Base-by-base conservation (phyloP, 2,113 vertebrate genomes). In the Sander lucioperca region DNA sequence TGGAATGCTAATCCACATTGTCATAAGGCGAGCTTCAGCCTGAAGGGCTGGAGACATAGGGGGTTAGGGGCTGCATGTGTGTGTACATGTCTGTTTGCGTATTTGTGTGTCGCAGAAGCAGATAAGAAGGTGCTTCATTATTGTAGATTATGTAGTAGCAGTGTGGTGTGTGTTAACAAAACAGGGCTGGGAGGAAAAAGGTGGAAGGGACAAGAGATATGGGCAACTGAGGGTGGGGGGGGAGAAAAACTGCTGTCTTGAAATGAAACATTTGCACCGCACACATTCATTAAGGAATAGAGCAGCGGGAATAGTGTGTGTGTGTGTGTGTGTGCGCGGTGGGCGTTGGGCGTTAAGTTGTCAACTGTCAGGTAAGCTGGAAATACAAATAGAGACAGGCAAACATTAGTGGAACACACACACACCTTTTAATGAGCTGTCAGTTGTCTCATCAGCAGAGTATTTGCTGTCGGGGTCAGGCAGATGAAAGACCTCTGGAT, bases 1-100 rank as follows among this genome's bases (percentile, higher is more conserved):
- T 84, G 92, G 92, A 94, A 94, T 94, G 92, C 93, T 91, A 93
- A 93, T 94, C 93, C 88, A 92, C 90, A 81, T 87, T 87, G 91
- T 92, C 89, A 91, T 81, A 84, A 76, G 83, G 83, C 85, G 74
- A 88, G 86, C 70, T 84, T 87, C 70, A 75, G 84, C 61, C 64
- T 80, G 86, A 88, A 72, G 78, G 82, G 54, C 56, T 62, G 50
- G 75, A 82, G 84, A 89, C 79, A 21, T 76, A 3, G 67, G 39
- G 82, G 87, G 76, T 67, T 74, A 77, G 45, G 56, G 62, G 68
- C 67, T 80, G 79, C 75, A 14, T 81, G 66, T 83, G 75, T 76
- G 63, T 62, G 57, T 51, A 21, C 39, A 18, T 57, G 47, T 45
- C 51, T 59, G 59, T 51, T 39, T 39, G 36, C 2, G 27, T 53